A percentile compares a stretch with the other conserved stretches of the same genome.
These are phyloP conservation scores for Monopis laevigella DNA, from an alignment of 2,888 invertebrate species.

Conservation along the genomic window DNA sequence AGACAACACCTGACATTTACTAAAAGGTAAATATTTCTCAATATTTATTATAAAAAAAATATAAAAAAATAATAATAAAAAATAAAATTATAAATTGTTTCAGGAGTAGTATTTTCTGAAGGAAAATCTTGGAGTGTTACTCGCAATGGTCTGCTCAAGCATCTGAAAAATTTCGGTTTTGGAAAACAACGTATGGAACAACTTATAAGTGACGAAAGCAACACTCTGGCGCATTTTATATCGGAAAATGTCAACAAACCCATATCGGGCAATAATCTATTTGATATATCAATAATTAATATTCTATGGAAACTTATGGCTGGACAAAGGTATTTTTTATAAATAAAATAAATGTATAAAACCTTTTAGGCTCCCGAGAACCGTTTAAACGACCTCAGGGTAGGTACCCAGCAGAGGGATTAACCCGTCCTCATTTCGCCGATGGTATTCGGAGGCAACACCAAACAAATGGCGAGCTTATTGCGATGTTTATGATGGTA, in stretches of 20 bases:
- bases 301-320: conserved; percentile 77
- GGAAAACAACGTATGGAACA: conserved; percentile 70
- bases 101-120: conserved; percentile 76
- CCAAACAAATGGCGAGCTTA: too few relatives aligned
- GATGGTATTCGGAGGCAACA: too few relatives aligned
- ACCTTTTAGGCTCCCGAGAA: too few relatives aligned
- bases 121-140: conserved; percentile 72
- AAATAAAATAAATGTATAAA: neutral
- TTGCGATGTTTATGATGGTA: too few relatives aligned
- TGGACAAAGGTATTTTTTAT: conserved; percentile 57
- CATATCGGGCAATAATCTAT: conserved; percentile 62
- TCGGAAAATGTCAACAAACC: conserved; percentile 35
- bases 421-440: too few relatives aligned
- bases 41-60: too few relatives aligned
- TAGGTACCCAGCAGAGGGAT: too few relatives aligned
- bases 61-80: too few relatives aligned
- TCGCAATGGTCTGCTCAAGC: conserved; percentile 70
- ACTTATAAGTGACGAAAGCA: conserved; percentile 69
- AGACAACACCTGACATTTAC: too few relatives aligned
- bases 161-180: conserved; percentile 71
- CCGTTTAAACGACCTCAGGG: too few relatives aligned
- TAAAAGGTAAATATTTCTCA: too few relatives aligned
- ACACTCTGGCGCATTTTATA: conserved; percentile 58
- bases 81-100: too few relatives aligned
- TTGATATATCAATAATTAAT: conserved; percentile 74